Percentiles rank a stretch among this genome's conserved stretches.
Conservation (phyloP, 1,140 invertebrate species). For the Caerostris extrusa region DNA sequence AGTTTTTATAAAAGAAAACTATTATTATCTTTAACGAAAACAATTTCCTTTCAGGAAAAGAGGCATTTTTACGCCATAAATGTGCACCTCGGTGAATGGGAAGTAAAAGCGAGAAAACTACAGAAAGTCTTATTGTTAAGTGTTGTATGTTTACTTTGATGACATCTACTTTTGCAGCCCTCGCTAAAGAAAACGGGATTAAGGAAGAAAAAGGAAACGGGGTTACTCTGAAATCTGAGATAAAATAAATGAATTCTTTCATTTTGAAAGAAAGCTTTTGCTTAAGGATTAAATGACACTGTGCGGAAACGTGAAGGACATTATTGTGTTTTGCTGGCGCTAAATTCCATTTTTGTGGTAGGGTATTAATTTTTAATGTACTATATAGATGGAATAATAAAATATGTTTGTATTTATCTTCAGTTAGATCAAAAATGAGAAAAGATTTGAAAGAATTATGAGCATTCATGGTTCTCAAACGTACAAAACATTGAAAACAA, state of each 20-base stretch:
- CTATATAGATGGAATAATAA: no score
- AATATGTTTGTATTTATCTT: no score
- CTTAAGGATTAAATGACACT: background rate
- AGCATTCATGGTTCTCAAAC: no score
- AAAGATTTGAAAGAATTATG: no score
- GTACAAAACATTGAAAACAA: no score
- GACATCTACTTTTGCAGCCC: constrained; percentile 44
- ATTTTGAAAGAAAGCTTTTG: background rate
- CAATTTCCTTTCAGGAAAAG: constrained; percentile 19
- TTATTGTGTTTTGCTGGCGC: background rate
- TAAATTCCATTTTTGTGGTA: background rate
- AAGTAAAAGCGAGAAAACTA: background rate
- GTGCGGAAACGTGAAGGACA: background rate
- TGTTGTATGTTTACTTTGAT: constrained; percentile 55
- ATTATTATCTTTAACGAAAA: constrained; percentile 53
- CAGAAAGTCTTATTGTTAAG: constrained; percentile 44
- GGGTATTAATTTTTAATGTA: no score
- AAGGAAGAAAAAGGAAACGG: background rate
- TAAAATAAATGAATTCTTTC: constrained; percentile 33
- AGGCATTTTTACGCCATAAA: constrained; percentile 16
- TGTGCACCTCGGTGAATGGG: background rate
- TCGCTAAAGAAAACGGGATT: constrained; percentile 12
- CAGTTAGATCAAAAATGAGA: no score
- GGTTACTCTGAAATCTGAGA: background rate
- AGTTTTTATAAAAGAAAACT: constrained; percentile 41